Conservation (phyloP, 2,888 invertebrate genomes). For the Tolmerus cingulatus region DNA sequence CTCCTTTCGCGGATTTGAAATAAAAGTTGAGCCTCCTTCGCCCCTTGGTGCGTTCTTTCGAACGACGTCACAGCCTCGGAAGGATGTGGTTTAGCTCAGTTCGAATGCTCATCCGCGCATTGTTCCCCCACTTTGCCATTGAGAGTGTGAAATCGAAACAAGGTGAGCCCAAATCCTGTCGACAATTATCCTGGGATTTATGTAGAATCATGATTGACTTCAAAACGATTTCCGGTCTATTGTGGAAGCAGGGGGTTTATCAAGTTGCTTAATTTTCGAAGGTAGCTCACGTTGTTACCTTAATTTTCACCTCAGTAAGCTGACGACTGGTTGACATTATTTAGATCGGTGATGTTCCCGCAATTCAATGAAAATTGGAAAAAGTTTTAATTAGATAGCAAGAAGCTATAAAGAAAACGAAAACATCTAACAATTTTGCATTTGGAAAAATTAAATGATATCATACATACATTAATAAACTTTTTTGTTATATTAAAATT, state of each 20-base stretch:
- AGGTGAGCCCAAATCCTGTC: not conserved
- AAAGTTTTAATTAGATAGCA: not conserved
- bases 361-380: not conserved
- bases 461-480: not conserved
- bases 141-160: not conserved
- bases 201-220: not conserved
- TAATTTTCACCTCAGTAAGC: not conserved
- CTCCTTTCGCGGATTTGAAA: not conserved
- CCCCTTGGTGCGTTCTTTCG: not conserved
- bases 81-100: not conserved
- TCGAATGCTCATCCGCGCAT: not conserved
- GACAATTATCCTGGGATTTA: not conserved
- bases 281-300: not conserved
- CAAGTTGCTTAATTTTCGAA: not conserved
- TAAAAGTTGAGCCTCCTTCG: not conserved
- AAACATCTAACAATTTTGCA: not conserved
- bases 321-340: not conserved
- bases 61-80: not conserved
- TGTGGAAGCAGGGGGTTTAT: not conserved
- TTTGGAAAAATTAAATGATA: not conserved
- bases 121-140: not conserved
- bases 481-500: not conserved
- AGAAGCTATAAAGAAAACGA: not conserved
- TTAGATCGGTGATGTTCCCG: not conserved
- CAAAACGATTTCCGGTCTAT: not conserved